These are phyloP conservation scores for Muschampia plurimacula DNA, from an alignment of 2,888 invertebrate genomes.

Conservation along the genomic window DNA sequence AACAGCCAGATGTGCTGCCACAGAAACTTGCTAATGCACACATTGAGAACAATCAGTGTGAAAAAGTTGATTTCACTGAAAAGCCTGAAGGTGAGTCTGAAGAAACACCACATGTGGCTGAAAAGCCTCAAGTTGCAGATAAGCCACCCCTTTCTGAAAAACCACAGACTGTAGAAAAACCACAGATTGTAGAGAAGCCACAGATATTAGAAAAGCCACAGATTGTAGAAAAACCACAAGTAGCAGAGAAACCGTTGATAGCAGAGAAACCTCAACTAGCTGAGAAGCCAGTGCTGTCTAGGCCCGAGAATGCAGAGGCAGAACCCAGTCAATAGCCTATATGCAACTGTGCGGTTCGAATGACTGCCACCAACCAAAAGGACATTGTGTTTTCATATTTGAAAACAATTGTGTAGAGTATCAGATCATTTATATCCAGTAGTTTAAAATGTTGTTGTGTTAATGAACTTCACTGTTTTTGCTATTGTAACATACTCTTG, in stretches of 20 bases:
- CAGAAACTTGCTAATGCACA: conserved; percentile 68
- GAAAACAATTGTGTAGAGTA: conserved; percentile 71
- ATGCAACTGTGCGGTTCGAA: conserved; percentile 65
- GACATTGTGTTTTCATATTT: conserved; percentile 78
- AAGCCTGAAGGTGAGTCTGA: conserved; percentile 43
- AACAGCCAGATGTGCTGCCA: conserved; percentile 69
- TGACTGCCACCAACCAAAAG: conserved; percentile 60
- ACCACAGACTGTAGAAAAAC: conserved; percentile 18
- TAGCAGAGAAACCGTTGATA: conserved; percentile 59
- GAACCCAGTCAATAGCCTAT: conserved; percentile 77
- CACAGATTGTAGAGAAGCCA: conserved; percentile 10
- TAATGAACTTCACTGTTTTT: conserved; percentile 34
- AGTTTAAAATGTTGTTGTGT: conserved; percentile 30
- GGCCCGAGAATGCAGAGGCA: conserved; percentile 68
- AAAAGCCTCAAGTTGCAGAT: conserved; percentile 39
- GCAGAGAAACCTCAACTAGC: conserved; percentile 63
- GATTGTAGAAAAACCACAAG: conserved; percentile 41
- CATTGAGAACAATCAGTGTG: conserved; percentile 59
- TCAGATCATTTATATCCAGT: conserved; percentile 37
- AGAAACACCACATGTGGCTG: conserved; percentile 44
- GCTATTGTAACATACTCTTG: conserved; percentile 20
- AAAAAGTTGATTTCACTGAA: conserved; percentile 39
- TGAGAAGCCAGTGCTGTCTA: conserved; percentile 66
- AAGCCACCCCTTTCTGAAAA: conserved; percentile 15
- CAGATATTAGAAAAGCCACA: conserved; percentile 14